These are phyloP conservation scores for Epizoanthus scotinus DNA, from an alignment of 92 coral and sea anemone species.

Conservation along the genomic window DNA sequence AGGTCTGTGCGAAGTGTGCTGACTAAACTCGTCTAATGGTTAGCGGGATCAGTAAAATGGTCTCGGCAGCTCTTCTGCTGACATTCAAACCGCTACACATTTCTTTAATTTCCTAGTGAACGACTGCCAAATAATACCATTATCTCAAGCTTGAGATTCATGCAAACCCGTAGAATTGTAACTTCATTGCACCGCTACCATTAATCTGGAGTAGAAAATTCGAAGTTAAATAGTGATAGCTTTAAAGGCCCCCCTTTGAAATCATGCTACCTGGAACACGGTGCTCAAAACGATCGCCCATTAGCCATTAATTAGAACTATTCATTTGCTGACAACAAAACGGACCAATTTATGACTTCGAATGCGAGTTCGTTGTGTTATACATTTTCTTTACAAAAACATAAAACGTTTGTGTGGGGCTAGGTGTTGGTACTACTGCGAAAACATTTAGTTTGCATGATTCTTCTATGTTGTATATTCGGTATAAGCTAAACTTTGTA, in stretches of 20 bases:
- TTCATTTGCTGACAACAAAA: background rate
- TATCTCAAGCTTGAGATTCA: background rate
- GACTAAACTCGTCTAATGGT: background rate
- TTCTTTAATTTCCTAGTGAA: background rate
- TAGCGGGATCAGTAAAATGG: too few relatives aligned
- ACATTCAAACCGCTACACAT: background rate
- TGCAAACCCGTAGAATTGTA: background rate
- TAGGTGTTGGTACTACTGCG: background rate
- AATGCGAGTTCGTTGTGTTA: background rate
- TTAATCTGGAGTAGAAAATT: background rate
- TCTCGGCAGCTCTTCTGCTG: background rate
- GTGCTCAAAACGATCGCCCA: background rate
- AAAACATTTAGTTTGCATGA: background rate
- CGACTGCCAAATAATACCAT: too few relatives aligned
- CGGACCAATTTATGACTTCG: background rate
- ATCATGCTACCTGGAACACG: background rate
- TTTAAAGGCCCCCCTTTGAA: too few relatives aligned
- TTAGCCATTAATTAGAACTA: slow-evolving; percentile 4
- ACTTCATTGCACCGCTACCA: background rate
- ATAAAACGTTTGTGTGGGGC: background rate
- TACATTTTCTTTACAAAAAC: background rate
- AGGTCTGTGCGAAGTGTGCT: background rate
- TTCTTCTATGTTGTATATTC: background rate
- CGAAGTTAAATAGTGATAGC: background rate
- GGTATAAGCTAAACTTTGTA: background rate